These are phyloP conservation scores for Crocallis elinguaria DNA, from an alignment of 2,888 invertebrate genomes.

Conservation along the genomic window DNA sequence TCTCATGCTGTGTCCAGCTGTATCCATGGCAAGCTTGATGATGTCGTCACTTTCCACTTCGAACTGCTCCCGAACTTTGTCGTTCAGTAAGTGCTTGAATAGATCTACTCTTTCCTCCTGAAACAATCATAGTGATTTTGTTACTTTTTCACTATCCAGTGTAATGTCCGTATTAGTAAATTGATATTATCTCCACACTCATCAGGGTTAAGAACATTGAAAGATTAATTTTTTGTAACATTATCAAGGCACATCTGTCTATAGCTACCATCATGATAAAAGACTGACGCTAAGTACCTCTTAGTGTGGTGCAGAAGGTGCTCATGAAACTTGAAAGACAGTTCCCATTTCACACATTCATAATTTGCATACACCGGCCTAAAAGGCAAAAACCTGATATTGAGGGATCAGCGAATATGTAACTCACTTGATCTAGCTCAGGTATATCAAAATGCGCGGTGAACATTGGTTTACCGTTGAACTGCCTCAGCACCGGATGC, in stretches of 20 bases:
- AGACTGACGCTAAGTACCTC: too few relatives aligned
- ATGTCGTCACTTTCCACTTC: constrained; percentile 82
- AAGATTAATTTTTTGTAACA: too few relatives aligned
- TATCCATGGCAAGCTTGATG: constrained; percentile 86
- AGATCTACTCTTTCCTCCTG: constrained; percentile 87
- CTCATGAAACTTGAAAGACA: too few relatives aligned
- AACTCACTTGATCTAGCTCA: constrained; percentile 64
- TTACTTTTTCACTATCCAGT: background rate
- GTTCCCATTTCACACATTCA: too few relatives aligned
- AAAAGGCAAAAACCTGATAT: too few relatives aligned
- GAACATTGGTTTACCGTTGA: constrained; percentile 71
- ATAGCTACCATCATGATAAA: too few relatives aligned
- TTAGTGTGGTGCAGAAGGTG: too few relatives aligned
- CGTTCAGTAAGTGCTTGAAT: constrained; percentile 85
- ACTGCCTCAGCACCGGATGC: constrained; percentile 66
- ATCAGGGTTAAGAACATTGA: too few relatives aligned
- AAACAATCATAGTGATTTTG: background rate
- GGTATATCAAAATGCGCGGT: constrained; percentile 72
- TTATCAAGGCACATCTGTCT: too few relatives aligned
- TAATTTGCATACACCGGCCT: too few relatives aligned
- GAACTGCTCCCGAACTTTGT: constrained; percentile 75
- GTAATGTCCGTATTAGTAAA: background rate
- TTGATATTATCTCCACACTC: too few relatives aligned
- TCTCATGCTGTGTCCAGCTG: constrained; percentile 89
- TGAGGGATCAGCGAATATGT: constrained; percentile 23